These are phyloP conservation scores for Muricea muricata DNA, from an alignment of 92 coral and sea anemone species.

Conservation along the genomic window DNA sequence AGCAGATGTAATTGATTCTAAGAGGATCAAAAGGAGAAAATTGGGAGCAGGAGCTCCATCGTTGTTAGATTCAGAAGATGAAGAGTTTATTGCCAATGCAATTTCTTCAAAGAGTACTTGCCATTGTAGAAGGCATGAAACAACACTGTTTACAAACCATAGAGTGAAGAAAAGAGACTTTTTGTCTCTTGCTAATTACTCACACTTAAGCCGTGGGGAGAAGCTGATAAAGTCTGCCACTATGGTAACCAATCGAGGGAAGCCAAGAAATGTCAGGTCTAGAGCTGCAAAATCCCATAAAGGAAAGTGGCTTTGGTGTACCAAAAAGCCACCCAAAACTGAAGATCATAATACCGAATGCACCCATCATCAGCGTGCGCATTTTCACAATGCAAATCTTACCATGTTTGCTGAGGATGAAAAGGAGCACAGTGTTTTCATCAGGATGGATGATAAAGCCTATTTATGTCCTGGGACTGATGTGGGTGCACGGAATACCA, in stretches of 20 bases:
- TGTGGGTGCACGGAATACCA: conserved; percentile 63
- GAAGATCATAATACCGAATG: conserved; percentile 38
- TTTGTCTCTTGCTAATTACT: conserved; percentile 63
- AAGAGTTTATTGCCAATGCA: conserved; percentile 68
- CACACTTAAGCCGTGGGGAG: conserved; percentile 49
- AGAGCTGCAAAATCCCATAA: conserved; percentile 61
- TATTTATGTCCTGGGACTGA: conserved; percentile 56
- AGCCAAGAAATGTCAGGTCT: conserved; percentile 59
- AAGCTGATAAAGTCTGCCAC: conserved; percentile 67
- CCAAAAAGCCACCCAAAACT: conserved; percentile 71
- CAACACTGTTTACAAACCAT: conserved; percentile 64
- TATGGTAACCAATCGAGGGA: conserved; percentile 61
- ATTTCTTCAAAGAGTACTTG: conserved; percentile 67
- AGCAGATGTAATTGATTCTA: conserved; percentile 38
- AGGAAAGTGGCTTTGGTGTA: conserved; percentile 68
- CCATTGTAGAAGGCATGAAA: conserved; percentile 66
- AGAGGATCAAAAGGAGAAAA: conserved; percentile 58
- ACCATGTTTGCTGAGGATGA: conserved; percentile 55
- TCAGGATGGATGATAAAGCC: conserved; percentile 57
- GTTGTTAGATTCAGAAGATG: conserved; percentile 68
- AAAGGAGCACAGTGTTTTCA: conserved; percentile 30
- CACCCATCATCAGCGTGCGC: conserved; percentile 75
- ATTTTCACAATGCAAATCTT: conserved; percentile 51
- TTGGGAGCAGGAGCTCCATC: conserved; percentile 65
- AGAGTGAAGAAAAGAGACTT: conserved; percentile 69